A percentile compares a stretch with the other conserved stretches of the same genome.
phyloP scores from a whole-genome alignment of 2,888 invertebrate genomes.

The Meloe dianella region DNA sequence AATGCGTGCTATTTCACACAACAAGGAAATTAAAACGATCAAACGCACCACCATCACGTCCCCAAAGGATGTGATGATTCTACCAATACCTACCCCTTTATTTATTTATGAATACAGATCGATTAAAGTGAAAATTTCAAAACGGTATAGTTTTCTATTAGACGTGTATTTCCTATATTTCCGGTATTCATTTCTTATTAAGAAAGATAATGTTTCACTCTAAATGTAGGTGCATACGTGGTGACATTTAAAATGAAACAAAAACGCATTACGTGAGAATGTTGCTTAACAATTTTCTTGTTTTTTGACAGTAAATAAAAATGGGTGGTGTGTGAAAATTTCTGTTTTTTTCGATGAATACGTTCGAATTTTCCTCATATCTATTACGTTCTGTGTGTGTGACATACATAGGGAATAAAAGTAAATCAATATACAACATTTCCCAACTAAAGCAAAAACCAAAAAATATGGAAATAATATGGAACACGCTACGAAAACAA shows the following conservation, averaged over 20 bases:
- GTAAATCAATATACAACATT: slow-evolving; percentile 5
- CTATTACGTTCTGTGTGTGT: background rate
- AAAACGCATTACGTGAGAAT: no score
- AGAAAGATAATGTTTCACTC: no score
- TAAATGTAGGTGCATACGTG: no score
- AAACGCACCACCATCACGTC: background rate
- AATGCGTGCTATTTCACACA: background rate
- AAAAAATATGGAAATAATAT: background rate
- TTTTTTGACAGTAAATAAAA: background rate
- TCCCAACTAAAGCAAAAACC: background rate
- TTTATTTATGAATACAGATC: background rate
- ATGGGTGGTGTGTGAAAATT: background rate
- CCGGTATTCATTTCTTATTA: background rate
- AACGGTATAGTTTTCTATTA: no score
- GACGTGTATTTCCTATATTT: no score
- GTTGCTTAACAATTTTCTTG: background rate
- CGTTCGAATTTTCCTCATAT: background rate
- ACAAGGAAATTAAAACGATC: slow-evolving; percentile 6
- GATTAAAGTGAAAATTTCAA: background rate
- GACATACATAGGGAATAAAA: background rate
- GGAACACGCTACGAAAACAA: background rate
- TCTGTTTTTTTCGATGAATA: background rate
- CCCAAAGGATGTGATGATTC: background rate
- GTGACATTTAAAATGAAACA: no score
- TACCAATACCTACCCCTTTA: background rate